Evolutionary conservation across 2,888 invertebrate species (phyloP).

Genomic region (Zygogramma bicolorata): DNA sequence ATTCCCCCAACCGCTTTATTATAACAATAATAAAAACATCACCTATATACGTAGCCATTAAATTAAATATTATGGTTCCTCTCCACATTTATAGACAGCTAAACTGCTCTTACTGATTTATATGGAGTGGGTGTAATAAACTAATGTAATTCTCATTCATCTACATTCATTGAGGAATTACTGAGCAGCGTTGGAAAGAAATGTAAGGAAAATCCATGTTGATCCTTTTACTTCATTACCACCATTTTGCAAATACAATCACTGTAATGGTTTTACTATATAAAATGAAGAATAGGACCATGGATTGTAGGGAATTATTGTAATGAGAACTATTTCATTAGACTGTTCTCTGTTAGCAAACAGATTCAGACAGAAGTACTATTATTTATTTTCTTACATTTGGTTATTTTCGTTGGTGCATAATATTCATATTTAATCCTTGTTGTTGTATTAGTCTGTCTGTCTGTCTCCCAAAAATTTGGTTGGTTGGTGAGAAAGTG

Average conservation of each 20-base stretch:
- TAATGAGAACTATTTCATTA: too few species aligned
- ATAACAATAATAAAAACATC: slow-evolving; percentile 15
- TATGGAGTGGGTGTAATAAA: neutral
- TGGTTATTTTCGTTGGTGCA: too few species aligned
- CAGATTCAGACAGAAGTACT: too few species aligned
- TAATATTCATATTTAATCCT: too few species aligned
- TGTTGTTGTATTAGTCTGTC: too few species aligned
- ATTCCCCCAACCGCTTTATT: slow-evolving; percentile 20
- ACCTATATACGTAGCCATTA: neutral
- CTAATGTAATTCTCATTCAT: neutral
- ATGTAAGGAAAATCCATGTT: neutral
- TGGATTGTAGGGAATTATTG: too few species aligned
- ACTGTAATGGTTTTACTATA: too few species aligned
- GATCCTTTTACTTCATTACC: neutral
- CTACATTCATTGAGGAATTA: neutral
- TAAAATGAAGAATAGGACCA: too few species aligned
- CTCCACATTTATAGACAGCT: neutral
- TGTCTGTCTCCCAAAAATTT: too few species aligned
- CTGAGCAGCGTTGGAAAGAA: neutral
- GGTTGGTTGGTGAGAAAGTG: too few species aligned
- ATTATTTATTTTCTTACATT: too few species aligned
- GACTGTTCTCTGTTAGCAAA: too few species aligned
- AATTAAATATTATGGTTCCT: neutral
- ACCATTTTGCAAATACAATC: neutral
- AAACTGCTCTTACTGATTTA: neutral